Evolutionary conservation across 1,140 invertebrate species (phyloP).

Genomic region (Drosophila gunungcola): DNA sequence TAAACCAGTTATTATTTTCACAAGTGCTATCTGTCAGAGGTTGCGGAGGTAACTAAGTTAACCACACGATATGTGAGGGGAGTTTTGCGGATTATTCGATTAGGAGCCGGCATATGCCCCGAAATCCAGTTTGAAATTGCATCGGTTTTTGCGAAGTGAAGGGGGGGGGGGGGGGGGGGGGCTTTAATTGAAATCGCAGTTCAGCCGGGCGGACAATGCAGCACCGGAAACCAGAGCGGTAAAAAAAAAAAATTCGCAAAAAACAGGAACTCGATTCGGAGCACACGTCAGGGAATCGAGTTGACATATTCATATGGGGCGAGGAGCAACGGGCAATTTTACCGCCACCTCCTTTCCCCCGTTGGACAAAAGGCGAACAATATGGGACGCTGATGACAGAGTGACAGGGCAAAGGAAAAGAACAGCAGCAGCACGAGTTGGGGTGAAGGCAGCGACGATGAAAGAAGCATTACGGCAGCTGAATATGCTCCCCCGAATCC

Average conservation of each 20-base stretch:
- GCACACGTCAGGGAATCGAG: conserved; percentile 44
- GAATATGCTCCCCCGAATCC: conserved; percentile 55
- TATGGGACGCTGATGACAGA: conserved; percentile 54
- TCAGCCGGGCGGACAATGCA: conserved; percentile 13
- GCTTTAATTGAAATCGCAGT: conserved; percentile 54
- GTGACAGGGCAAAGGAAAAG: conserved; percentile 43
- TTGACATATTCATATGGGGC: conserved; percentile 51
- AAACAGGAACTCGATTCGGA: conserved; percentile 18
- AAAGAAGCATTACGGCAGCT: conserved; percentile 68
- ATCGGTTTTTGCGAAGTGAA: conserved; percentile 8
- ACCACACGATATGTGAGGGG: conserved; percentile 7
- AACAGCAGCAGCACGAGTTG: conserved; percentile 7
- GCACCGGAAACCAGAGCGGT: conserved; percentile 16
- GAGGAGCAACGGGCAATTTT: neutral
- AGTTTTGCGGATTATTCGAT: conserved; percentile 29
- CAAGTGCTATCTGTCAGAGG: neutral
- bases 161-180: neutral
- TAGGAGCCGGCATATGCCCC: conserved; percentile 17
- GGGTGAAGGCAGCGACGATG: conserved; percentile 45
- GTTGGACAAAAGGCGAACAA: conserved; percentile 47
- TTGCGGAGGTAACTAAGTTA: conserved; percentile 6
- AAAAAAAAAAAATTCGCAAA: conserved; percentile 12
- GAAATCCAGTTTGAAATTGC: conserved; percentile 29
- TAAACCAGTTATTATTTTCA: conserved; percentile 3
- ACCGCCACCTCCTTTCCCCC: neutral